Base-by-base conservation (phyloP, 2,113 vertebrate species). In the Echinops telfairi region DNA sequence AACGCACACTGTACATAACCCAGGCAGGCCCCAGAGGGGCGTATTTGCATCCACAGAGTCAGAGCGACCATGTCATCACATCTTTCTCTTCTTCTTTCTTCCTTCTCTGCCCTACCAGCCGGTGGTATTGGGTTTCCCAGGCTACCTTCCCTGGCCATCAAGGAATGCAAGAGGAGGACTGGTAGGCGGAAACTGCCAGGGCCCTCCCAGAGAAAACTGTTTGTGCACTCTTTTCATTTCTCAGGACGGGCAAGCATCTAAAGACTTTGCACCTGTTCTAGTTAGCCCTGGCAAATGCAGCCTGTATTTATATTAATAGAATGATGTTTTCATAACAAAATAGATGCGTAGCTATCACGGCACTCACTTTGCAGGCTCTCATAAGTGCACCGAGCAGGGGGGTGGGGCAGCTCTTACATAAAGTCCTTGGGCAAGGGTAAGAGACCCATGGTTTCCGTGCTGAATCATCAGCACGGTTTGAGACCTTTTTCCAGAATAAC, bases 301-400 rank as follows among this genome's bases (percentile, higher is more conserved):
- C 47, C 66, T 91, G 95, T 95, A 96, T 95, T 97, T 97, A 96
- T 97, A 97, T 97, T 97, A 97, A 97, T 97, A 97, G 97, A 97
- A 96, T 87, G 96, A 94, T 97, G 96, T 97, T 97, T 97, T 97
- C 97, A 96, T 97, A 97, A 96, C 95, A 96, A 96, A 97, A 96
- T 95, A 88, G 93, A 88, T 85, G 90, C 84, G 90, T 81, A 87
- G 94, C 60, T 25, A 87, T 93, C 38, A 15, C 62, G 93, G 88
- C 57, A 16, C 92, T 90, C 79, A 4, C n/a, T 68, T 47, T 85
- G 94, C 89, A 92, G 79, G 96, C 68, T 76, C 84, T 94, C 86
- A 1, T 66, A 29, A 29, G 85, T 31, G 71, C 80, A 0, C 57
- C 31, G 43, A 38, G 38, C 2, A 0, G 75, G 81, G 75, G 91